Base-by-base conservation (phyloP, 2,888 invertebrate genomes). In the Pollenia amentaria region DNA sequence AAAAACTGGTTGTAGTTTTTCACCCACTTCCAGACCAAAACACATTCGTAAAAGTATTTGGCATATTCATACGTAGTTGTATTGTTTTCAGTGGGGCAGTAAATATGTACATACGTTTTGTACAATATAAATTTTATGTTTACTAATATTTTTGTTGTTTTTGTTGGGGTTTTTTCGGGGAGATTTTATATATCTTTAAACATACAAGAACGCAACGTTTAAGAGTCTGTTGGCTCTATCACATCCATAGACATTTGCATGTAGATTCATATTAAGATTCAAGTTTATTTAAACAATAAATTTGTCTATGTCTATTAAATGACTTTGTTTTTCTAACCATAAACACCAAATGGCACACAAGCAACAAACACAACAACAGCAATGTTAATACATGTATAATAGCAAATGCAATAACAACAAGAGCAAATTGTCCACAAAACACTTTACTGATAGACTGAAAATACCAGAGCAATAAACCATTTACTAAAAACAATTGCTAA, bases 241-340 rank as follows among this genome's bases (percentile, higher is more conserved):
- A 64, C 18, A 48, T 70, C n/a, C 38, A 53, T 44, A 29, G 10
- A 51, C 48, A 40, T 73, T 21, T 44, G 18, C 55, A 42, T 78
- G 67, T 67, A 73, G 73, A 84, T 80, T 73, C 72, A 64, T 79
- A 84, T 84, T 82, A 85, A 85, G 84, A 78, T 86, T 85, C 82
- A 84, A 88, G 85, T 85, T 88, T 89, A 90, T 89, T 88, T 87
- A 83, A 88, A 89, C 89, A 88, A 89, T 89, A 89, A 89, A 89
- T 88, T 82, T 87, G 88, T 88, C 88, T 89, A 78, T 84, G 82
- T 80, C 87, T 84, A 77, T 69, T 60, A 86, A 87, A 87, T 84
- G 80, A 87, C 80, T 29, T 29, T 77, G 77, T 78, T 81, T 48
- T 87, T 80, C 75, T 70, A 77, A 81, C 83, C 79, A 84, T 87